Conservation (phyloP, 2,888 invertebrate genomes). For the Trachelus troglodyta region DNA sequence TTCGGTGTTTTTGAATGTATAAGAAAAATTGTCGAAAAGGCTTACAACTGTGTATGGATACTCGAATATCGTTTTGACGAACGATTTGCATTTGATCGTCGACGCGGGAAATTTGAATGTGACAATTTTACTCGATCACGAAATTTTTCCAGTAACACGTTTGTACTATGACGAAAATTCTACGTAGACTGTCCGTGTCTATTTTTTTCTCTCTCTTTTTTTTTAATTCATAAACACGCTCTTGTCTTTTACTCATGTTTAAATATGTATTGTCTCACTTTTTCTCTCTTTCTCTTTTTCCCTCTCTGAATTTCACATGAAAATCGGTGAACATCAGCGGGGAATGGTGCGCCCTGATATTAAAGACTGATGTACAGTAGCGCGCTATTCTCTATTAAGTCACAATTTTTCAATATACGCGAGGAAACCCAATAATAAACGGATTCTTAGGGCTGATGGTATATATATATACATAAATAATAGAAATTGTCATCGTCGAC, state of each 20-base stretch:
- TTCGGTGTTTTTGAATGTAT: slow-evolving; percentile 8
- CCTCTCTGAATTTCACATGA: slow-evolving; percentile 13
- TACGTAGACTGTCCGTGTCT: neutral
- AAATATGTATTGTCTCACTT: no score
- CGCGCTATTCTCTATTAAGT: slow-evolving; percentile 61
- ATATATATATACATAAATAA: no score
- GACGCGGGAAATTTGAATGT: no score
- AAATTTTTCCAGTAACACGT: neutral
- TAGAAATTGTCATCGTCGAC: no score
- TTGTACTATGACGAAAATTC: no score
- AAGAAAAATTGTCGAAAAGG: slow-evolving; percentile 18
- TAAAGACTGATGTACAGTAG: slow-evolving; percentile 67
- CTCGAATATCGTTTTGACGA: no score
- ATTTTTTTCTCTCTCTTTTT: neutral
- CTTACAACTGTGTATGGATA: no score
- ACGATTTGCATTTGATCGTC: no score
- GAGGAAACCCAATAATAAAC: slow-evolving; percentile 19
- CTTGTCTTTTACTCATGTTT: no score
- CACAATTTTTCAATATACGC: slow-evolving; percentile 19
- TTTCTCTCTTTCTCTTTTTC: neutral
- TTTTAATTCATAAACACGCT: neutral
- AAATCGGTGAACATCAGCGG: slow-evolving; percentile 50
- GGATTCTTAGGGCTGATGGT: slow-evolving; percentile 47
- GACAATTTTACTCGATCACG: no score
- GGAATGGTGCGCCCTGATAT: slow-evolving; percentile 66